Conservation (phyloP, 2,888 invertebrate genomes). For the Apodemia duryi region DNA sequence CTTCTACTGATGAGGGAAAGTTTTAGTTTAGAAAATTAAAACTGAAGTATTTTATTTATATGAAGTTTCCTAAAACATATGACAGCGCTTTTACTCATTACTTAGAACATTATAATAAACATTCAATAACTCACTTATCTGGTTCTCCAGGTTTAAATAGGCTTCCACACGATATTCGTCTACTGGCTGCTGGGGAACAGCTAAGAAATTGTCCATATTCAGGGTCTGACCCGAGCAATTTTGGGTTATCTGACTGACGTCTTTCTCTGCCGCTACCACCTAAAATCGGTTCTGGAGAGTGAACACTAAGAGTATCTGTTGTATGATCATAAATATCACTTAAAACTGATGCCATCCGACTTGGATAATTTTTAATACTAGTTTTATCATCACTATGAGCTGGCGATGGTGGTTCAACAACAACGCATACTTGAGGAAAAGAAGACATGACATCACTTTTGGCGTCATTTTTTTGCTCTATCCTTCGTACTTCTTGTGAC, state of each 20-base stretch:
- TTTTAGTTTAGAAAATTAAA: too few relatives aligned
- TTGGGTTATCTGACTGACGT: slow-evolving; percentile 79
- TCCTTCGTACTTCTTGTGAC: slow-evolving; percentile 27
- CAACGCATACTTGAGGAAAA: slow-evolving; percentile 84
- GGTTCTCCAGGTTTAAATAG: slow-evolving; percentile 87
- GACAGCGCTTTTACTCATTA: too few relatives aligned
- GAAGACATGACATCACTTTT: slow-evolving; percentile 35
- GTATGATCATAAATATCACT: slow-evolving; percentile 67
- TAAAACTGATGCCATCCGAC: slow-evolving; percentile 70
- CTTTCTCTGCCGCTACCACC: slow-evolving; percentile 67
- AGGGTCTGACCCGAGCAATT: slow-evolving; percentile 80
- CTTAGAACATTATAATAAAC: too few relatives aligned
- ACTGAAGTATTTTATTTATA: too few relatives aligned
- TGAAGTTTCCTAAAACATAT: too few relatives aligned
- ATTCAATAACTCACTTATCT: slow-evolving; percentile 69
- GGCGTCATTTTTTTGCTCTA: slow-evolving; percentile 25
- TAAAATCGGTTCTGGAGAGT: slow-evolving; percentile 65
- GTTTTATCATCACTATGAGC: slow-evolving; percentile 81
- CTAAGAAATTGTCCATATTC: slow-evolving; percentile 83
- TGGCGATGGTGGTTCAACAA: slow-evolving; percentile 87
- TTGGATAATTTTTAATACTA: slow-evolving; percentile 55
- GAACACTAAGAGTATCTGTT: slow-evolving; percentile 62
- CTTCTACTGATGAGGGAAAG: too few relatives aligned
- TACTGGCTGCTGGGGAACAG: slow-evolving; percentile 90
- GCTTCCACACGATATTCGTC: slow-evolving; percentile 94